phyloP scores from a whole-genome alignment of 2,797 vertebrate species.

The Xiphophorus birchmanni region DNA sequence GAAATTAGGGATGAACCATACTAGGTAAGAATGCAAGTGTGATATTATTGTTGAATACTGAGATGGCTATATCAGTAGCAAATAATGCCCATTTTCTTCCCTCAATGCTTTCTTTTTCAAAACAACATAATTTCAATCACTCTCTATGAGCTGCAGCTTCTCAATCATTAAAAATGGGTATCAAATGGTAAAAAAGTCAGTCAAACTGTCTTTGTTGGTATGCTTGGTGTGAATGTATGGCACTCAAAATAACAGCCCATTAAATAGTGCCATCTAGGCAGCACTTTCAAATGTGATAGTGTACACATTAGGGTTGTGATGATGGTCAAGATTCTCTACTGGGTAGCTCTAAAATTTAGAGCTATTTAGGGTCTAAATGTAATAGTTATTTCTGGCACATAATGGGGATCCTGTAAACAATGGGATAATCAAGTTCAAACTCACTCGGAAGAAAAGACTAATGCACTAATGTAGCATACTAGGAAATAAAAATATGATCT shows the following conservation, averaged over 20 bases:
- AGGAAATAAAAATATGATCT: conserved; percentile 37
- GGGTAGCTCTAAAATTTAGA: neutral
- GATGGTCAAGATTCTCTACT: neutral
- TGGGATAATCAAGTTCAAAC: conserved; percentile 1
- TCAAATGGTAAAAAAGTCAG: neutral
- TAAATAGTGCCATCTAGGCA: neutral
- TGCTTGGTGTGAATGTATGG: neutral
- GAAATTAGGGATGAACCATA: neutral
- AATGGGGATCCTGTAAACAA: neutral
- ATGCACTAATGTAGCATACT: conserved; percentile 39
- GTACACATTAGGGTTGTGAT: neutral
- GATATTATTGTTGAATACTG: neutral
- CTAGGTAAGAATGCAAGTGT: neutral
- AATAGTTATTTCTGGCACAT: neutral
- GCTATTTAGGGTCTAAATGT: neutral
- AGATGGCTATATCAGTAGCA: neutral
- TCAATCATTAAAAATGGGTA: neutral
- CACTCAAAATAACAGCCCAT: neutral
- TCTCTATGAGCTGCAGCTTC: neutral
- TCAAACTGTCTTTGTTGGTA: neutral
- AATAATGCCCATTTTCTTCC: neutral
- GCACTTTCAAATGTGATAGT: neutral
- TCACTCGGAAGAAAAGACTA: conserved; percentile 16
- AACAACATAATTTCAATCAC: neutral
- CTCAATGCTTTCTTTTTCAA: neutral